Evolutionary conservation across 1,140 invertebrate species (phyloP).

Genomic region (Carcinoscorpius rotundicauda): DNA sequence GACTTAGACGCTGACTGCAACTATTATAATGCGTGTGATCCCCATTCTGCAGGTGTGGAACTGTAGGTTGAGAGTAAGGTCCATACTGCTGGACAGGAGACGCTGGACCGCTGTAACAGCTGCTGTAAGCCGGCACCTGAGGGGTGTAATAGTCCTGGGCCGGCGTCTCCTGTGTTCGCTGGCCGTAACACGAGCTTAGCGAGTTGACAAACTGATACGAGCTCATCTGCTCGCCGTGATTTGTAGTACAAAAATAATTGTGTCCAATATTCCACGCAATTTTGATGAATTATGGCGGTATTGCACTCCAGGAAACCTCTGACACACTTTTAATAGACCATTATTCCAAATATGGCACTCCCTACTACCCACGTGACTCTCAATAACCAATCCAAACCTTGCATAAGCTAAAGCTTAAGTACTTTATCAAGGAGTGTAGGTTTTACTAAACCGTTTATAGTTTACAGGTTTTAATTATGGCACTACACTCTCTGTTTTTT

Average conservation of each 20-base stretch:
- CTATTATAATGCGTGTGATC: constrained; percentile 17
- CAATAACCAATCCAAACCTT: constrained; percentile 19
- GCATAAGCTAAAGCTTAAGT: constrained; percentile 20
- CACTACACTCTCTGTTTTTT: not conserved
- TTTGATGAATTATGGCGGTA: constrained; percentile 33
- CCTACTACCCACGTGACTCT: constrained; percentile 22
- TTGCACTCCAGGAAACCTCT: constrained; percentile 25
- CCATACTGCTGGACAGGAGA: constrained; percentile 20
- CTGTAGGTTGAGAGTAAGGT: constrained; percentile 14
- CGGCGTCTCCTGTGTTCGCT: constrained; percentile 40
- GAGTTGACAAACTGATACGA: constrained; percentile 95
- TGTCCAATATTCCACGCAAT: constrained; percentile 29
- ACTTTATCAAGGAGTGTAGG: constrained; percentile 21
- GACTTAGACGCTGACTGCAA: constrained; percentile 17
- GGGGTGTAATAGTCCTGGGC: constrained; percentile 35
- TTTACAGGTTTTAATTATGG: not conserved
- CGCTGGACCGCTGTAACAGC: constrained; percentile 25
- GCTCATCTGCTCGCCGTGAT: constrained; percentile 51
- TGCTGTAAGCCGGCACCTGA: constrained; percentile 26
- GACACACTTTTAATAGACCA: constrained; percentile 36
- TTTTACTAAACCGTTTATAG: not conserved
- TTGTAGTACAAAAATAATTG: constrained; percentile 22
- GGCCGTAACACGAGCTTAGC: constrained; percentile 66
- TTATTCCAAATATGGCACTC: constrained; percentile 30
- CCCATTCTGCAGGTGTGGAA: constrained; percentile 17